Evolutionary conservation across 2,113 vertebrate species (phyloP).

Genomic region (Penelope pileata): DNA sequence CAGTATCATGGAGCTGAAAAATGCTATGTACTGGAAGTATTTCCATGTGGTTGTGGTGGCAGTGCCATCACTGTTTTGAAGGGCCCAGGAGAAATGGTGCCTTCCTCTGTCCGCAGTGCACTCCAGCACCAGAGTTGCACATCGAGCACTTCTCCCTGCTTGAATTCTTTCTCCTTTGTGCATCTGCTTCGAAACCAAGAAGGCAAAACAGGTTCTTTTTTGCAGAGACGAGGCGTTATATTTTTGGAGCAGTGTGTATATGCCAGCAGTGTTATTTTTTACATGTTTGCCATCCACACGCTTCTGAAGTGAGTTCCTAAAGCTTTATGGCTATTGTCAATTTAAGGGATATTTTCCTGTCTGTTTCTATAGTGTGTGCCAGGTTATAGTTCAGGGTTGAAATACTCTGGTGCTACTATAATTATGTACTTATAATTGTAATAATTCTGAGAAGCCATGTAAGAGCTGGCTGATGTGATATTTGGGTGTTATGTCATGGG

Average conservation of each 20-base stretch:
- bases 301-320: background rate
- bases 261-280: background rate
- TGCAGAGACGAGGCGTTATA: background rate
- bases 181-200: background rate
- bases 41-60: background rate
- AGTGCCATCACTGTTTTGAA: background rate
- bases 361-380: background rate
- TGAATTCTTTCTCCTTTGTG: background rate
- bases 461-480: background rate
- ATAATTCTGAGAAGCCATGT: background rate
- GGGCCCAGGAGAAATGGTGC: background rate
- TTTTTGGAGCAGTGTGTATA: background rate
- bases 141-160: background rate
- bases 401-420: background rate
- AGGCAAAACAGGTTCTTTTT: background rate
- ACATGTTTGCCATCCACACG: rapidly evolving
- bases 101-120: background rate
- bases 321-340: background rate
- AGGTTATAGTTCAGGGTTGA: background rate
- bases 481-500: background rate
- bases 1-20: background rate
- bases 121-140: background rate
- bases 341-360: background rate
- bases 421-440: background rate
- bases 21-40: background rate